A percentile compares a stretch with the other conserved stretches of the same genome.
Evolutionary conservation across 2,113 vertebrate genomes (phyloP).

Genomic region (Burhinus oedicnemus): DNA sequence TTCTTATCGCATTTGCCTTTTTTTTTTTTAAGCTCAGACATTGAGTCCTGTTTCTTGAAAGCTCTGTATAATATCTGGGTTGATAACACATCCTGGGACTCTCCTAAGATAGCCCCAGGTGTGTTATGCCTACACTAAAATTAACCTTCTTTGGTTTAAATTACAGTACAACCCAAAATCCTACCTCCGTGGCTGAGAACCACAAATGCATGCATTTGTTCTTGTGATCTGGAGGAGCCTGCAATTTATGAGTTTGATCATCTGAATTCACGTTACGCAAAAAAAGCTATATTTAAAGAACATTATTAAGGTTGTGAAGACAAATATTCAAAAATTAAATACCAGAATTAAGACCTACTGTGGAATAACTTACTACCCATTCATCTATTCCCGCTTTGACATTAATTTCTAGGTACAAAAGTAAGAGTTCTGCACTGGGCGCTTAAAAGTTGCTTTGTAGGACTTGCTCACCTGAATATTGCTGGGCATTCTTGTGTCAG

Average conservation of each 20-base stretch:
- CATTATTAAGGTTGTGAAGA: neutral
- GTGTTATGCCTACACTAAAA: neutral
- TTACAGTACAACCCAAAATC: neutral
- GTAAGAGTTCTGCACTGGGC: neutral
- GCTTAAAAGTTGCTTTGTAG: neutral
- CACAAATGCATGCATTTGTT: neutral
- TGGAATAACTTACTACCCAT: neutral
- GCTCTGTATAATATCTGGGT: neutral
- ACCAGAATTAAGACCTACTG: neutral
- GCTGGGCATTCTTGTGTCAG: neutral
- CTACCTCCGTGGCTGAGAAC: neutral
- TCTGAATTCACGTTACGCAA: neutral
- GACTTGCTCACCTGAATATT: neutral
- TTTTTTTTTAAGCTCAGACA: neutral
- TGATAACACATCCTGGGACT: neutral
- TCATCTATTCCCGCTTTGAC: neutral
- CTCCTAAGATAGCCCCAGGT: neutral
- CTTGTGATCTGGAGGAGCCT: neutral
- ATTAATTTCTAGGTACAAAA: neutral
- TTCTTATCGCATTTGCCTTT: neutral
- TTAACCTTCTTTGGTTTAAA: constrained; percentile 8
- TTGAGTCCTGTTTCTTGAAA: neutral
- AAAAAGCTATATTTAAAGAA: neutral
- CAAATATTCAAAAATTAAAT: neutral
- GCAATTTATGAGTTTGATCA: neutral